Evolutionary conservation across 2,888 invertebrate genomes (phyloP).

Genomic region (Nowickia ferox): DNA sequence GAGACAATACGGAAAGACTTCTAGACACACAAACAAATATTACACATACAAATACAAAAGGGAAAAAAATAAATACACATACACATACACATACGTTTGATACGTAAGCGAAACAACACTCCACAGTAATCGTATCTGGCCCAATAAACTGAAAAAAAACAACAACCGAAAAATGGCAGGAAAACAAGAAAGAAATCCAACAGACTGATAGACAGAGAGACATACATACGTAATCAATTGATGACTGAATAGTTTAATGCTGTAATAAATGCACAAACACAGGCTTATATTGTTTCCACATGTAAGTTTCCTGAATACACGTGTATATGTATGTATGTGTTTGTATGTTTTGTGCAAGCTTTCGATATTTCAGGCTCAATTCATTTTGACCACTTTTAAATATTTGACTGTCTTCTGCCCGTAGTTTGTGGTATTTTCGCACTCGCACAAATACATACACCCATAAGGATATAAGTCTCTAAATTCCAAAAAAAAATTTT

Average conservation of each 20-base stretch:
- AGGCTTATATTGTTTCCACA: not conserved
- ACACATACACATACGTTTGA: not conserved
- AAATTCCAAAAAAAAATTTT: conserved; percentile 27
- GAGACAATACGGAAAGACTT: conserved; percentile 17
- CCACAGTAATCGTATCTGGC: not conserved
- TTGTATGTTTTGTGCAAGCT: not conserved
- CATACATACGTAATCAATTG: conserved; percentile 29
- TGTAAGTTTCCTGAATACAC: not conserved
- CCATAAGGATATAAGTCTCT: conserved; percentile 34
- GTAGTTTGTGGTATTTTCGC: not conserved
- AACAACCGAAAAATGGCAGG: not conserved
- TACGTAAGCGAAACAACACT: conserved; percentile 4
- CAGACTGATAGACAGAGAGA: conserved; percentile 28
- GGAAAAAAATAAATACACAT: not conserved
- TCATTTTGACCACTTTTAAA: conserved; percentile 24
- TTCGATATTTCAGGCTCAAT: not conserved
- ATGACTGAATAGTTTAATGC: conserved; percentile 31
- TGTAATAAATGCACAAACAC: conserved; percentile 15
- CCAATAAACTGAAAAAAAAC: conserved; percentile 12
- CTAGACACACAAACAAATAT: conserved; percentile 14
- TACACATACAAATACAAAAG: conserved; percentile 10
- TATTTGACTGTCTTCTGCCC: not conserved
- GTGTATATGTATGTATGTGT: not conserved
- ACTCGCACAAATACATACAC: not conserved
- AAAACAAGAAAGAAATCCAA: conserved; percentile 41